Conservation (phyloP, 2,797 vertebrate genomes). For the Sardinella longiceps region DNA sequence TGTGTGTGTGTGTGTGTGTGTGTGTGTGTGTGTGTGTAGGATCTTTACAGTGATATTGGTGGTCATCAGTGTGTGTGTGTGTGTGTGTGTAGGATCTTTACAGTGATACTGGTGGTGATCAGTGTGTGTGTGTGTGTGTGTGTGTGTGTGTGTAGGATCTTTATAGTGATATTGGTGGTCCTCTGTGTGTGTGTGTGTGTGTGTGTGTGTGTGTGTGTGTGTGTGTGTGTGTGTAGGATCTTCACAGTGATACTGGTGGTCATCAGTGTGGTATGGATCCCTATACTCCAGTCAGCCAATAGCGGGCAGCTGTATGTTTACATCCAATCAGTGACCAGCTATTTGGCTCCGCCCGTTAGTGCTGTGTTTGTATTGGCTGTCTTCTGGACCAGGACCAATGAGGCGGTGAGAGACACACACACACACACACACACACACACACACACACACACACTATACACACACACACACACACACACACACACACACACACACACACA, state of each 20-base stretch:
- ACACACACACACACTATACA: no score
- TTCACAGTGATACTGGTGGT: slow-evolving; percentile 86
- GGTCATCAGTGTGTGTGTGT: neutral
- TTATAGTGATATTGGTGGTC: slow-evolving; percentile 86
- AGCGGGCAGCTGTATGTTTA: slow-evolving; percentile 92
- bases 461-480: neutral
- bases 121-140: neutral
- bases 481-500: slow-evolving; percentile 7
- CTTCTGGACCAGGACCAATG: slow-evolving; percentile 91
- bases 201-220: slow-evolving; percentile 6
- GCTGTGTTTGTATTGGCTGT: slow-evolving; percentile 87
- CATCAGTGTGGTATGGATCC: slow-evolving; percentile 95
- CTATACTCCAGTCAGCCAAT: slow-evolving; percentile 89
- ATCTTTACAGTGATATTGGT: no score
- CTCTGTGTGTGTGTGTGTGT: slow-evolving; percentile 85
- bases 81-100: neutral
- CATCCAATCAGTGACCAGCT: slow-evolving; percentile 96
- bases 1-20: no score
- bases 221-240: slow-evolving; percentile 73
- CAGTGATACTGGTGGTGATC: no score
- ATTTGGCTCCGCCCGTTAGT: slow-evolving; percentile 88
- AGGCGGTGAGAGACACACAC: slow-evolving; percentile 71
- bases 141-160: slow-evolving; percentile 66
- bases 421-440: slow-evolving; percentile 14
- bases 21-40: neutral